Evolutionary conservation across 1,140 invertebrate species (phyloP), one percentile per base, ranked within the genome.

Genomic region (Araneus ventricosus): DNA sequence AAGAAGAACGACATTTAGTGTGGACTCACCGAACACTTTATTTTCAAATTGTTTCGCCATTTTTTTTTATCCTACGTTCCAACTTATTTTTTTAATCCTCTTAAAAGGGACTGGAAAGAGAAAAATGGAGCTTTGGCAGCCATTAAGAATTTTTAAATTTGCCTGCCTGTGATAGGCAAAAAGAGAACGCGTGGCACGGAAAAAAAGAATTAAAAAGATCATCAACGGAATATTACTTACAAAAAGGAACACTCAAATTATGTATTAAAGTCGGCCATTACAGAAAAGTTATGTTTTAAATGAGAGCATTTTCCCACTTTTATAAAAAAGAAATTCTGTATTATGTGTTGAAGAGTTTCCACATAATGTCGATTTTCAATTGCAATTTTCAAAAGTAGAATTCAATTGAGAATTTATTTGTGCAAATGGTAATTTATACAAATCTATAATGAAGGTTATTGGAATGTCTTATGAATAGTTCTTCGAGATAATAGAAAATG

Each of bases 71-170:
- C 30, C 41, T 52, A 27, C 2, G 45, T 45, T 84, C 30, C 41
- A 75, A 37, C 34, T 45, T 84, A 45, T 39, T 34, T 87, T 87
- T 87, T 87, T 63, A 87, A 87, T 87, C 85, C 27, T 61, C 52
- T 87, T 87, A 87, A 87, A 63, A 87, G 52, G 85, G 20, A n/a
- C 10, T 39, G n/a, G 85, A 27, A 59, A 30, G n/a, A 63, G 85
- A 59, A 39, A 87, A 63, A 63, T 84, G 80, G 24, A 30, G 8
- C 20, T 57, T 84, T 8, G n/a, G n/a, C 34, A 57, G 30, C 41
- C 41, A 84, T 52, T 84, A 37, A 22, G n/a, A 30, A 27, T 82
- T 82, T 82, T 39, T n/a, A 67, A 41, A 37, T 27, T 41, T 82
- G 39, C 80, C 37, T 41, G 5, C 52, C 41, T 20, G 82, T 84